Evolutionary conservation across 1,140 invertebrate genomes (phyloP).

Genomic region (Anthonomus grandis): DNA sequence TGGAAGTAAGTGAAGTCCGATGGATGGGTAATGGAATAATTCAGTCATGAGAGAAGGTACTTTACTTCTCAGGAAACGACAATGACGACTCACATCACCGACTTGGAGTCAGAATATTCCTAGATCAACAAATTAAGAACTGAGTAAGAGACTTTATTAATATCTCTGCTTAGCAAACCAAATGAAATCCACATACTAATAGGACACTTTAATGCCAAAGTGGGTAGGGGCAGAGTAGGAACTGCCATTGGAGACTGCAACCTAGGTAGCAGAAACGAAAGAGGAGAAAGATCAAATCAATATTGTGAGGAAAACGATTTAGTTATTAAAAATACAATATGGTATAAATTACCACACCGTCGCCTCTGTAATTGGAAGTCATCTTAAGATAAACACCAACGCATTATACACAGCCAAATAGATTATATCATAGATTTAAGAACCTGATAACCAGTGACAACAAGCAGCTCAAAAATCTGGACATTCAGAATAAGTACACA

Average conservation of each 20-base stretch:
- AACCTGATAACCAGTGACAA: too few relatives aligned
- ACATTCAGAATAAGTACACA: too few relatives aligned
- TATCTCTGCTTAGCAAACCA: constrained; percentile 19
- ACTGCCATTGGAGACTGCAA: constrained; percentile 27
- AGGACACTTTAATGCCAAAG: constrained; percentile 40
- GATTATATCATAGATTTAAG: too few relatives aligned
- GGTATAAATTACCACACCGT: too few relatives aligned
- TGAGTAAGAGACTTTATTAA: constrained; percentile 10
- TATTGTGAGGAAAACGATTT: too few relatives aligned
- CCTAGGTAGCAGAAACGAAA: constrained; percentile 40
- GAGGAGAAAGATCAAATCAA: too few relatives aligned
- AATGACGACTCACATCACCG: constrained; percentile 5
- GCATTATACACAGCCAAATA: too few relatives aligned
- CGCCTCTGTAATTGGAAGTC: too few relatives aligned
- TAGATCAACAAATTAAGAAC: neutral
- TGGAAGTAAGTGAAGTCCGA: constrained; percentile 16
- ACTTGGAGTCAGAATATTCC: constrained; percentile 14
- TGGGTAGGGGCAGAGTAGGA: constrained; percentile 24
- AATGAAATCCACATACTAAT: constrained; percentile 32
- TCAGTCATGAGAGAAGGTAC: constrained; percentile 2
- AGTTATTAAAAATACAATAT: too few relatives aligned
- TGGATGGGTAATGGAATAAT: constrained; percentile 17
- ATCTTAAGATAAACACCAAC: too few relatives aligned
- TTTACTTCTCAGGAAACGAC: constrained; percentile 14
- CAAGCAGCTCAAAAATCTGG: too few relatives aligned